A percentile compares a stretch with the other conserved stretches of the same genome.
Evolutionary conservation across 2,888 invertebrate species (phyloP).

Genomic region (Cynaeus angustus): DNA sequence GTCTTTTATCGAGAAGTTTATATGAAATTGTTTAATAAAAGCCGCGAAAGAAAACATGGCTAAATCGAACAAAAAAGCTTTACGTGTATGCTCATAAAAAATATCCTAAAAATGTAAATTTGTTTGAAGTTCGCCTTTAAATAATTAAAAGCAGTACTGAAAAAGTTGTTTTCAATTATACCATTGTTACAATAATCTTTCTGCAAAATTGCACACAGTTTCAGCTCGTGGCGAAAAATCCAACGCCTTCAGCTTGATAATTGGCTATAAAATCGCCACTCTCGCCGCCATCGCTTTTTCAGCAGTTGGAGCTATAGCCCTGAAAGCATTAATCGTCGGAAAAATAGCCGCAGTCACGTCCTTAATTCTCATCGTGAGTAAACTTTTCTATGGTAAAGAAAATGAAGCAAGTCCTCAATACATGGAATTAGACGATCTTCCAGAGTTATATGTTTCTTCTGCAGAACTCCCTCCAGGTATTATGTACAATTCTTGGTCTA

Average conservation of each 20-base stretch:
- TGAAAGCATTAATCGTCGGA: constrained; percentile 82
- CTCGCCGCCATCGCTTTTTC: constrained; percentile 77
- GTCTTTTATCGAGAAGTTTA: not conserved
- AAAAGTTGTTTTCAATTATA: too few relatives aligned
- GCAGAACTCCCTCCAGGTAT: constrained; percentile 3
- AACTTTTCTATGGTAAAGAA: constrained; percentile 58
- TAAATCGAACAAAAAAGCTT: too few relatives aligned
- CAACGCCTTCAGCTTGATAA: constrained; percentile 77
- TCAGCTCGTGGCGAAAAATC: constrained; percentile 75
- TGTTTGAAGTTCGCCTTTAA: too few relatives aligned
- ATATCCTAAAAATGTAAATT: too few relatives aligned
- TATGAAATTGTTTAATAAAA: too few relatives aligned
- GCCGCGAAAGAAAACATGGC: too few relatives aligned
- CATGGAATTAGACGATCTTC: constrained; percentile 71
- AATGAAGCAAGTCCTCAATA: constrained; percentile 52
- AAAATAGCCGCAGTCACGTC: constrained; percentile 81
- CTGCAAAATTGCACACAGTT: too few relatives aligned
- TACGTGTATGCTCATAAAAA: too few relatives aligned
- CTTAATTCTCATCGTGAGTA: constrained; percentile 71
- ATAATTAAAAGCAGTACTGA: too few relatives aligned
- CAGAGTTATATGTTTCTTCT: constrained; percentile 13
- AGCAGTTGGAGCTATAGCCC: constrained; percentile 76
- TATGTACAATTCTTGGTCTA: not conserved
- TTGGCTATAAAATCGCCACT: constrained; percentile 81
- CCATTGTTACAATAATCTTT: too few relatives aligned